Base-by-base conservation (phyloP, 2,888 invertebrate genomes). In the Acronicta psi region DNA sequence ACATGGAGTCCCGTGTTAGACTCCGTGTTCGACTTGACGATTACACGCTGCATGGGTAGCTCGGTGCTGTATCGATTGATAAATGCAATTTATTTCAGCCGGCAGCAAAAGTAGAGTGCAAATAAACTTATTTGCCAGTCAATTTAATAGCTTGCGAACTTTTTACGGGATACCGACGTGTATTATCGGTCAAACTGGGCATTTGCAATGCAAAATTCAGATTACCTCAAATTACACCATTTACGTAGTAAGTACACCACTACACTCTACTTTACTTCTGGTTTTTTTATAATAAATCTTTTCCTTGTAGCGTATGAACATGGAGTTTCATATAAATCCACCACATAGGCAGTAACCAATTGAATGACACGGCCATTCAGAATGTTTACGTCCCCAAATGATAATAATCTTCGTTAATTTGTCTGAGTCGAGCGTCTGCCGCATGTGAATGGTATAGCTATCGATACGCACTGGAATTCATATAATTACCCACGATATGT, bases 401-500 rank as follows among this genome's bases (percentile, higher is more conserved):
- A 36, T 42, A 16, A 41, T 42, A 45, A 69, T 50, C 61, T 40
- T 45, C 61, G 47, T 70, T 45, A 68, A 76, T 71, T 52, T 47
- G 55, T 60, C 50, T 7, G 31, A n/a, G 46, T 43, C 50, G 37
- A 47, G 43, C 43, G 50, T 37, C 52, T 41, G 13, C 23, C 42
- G 44, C 47, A 31, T 60, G 62, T 73, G 73, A 77, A 77, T 73
- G 75, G 51, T 46, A 42, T 23, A 59, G 43, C 49, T 64, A 55
- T 69, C 63, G 49, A 62, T 59, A 65, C 57, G 56, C 49, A 37
- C 61, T 72, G 63, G 64, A 53, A 68, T 75, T 71, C 56, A 69
- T 71, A 57, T 76, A 73, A 76, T 77, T 77, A 67, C 62, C 51
- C 54, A 65, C 71, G 43, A 52, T 65, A 71, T 64, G 55, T 67